Evolutionary conservation across 2,113 vertebrate species (phyloP).

Genomic region (Eupsittula cactorum): DNA sequence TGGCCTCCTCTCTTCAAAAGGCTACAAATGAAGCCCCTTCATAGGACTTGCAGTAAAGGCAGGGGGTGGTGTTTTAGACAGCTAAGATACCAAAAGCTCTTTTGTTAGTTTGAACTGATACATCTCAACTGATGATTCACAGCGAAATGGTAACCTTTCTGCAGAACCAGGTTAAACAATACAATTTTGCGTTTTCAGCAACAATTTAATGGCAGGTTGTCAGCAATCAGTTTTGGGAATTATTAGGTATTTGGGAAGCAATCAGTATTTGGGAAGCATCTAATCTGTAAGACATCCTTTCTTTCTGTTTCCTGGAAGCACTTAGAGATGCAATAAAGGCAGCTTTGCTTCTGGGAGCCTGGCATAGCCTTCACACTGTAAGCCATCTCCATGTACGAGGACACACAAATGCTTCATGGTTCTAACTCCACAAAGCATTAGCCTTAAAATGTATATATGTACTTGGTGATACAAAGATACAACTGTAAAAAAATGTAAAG

Average conservation of each 20-base stretch:
- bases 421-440: not conserved
- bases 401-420: not conserved
- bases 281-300: not conserved
- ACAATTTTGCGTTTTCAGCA: not conserved
- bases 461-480: not conserved
- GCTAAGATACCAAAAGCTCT: not conserved
- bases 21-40: not conserved
- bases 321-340: not conserved
- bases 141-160: not conserved
- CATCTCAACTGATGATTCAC: not conserved
- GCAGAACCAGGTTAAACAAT: not conserved
- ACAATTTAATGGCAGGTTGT: not conserved
- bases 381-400: not conserved
- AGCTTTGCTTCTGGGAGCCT: conserved; percentile 18
- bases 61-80: not conserved
- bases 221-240: not conserved
- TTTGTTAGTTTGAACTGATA: not conserved
- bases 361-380: not conserved
- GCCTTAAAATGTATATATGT: not conserved
- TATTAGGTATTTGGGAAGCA: too few species aligned
- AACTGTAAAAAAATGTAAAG: not conserved
- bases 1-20: not conserved
- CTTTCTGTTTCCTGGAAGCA: not conserved
- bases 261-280: not conserved
- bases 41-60: not conserved